Conservation (phyloP, 2,888 invertebrate species). For the Maniola hyperantus region DNA sequence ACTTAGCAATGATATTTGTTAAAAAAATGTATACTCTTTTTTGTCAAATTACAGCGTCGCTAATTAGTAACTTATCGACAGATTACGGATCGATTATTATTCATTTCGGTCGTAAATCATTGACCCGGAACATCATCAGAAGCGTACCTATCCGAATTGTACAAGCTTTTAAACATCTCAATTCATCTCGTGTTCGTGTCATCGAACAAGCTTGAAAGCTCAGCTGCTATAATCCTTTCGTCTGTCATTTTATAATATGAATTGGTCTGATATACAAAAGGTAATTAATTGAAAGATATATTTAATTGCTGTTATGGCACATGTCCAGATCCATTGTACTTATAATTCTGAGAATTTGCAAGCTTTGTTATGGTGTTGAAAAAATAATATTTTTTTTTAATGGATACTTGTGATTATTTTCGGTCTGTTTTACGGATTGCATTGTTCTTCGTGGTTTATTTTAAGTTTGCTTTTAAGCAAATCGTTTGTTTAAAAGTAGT, state of each 20-base stretch:
- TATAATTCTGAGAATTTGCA: slow-evolving; percentile 36
- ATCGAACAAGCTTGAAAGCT: not conserved
- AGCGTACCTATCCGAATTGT: too few relatives aligned
- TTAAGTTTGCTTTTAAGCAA: not conserved
- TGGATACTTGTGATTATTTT: slow-evolving; percentile 20
- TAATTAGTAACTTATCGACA: too few relatives aligned
- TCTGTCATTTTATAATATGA: slow-evolving; percentile 11
- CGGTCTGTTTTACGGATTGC: slow-evolving; percentile 5
- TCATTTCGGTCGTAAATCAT: too few relatives aligned
- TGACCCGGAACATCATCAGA: too few relatives aligned
- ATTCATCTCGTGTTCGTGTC: too few relatives aligned
- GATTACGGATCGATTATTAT: too few relatives aligned
- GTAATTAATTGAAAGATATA: slow-evolving; percentile 36
- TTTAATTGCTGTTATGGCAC: slow-evolving; percentile 40
- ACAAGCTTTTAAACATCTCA: too few relatives aligned
- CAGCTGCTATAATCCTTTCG: slow-evolving; percentile 1
- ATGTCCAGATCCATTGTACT: slow-evolving; percentile 38
- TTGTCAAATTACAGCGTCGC: too few relatives aligned
- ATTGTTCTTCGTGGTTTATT: slow-evolving; percentile 1
- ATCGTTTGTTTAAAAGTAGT: too few relatives aligned
- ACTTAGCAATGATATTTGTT: too few relatives aligned
- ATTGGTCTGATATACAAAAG: slow-evolving; percentile 23
- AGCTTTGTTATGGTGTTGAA: slow-evolving; percentile 39
- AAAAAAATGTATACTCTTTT: too few relatives aligned
- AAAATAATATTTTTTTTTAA: slow-evolving; percentile 34